Base-by-base conservation (phyloP, 1,140 invertebrate genomes). In the Drosophila parabipectinata region DNA sequence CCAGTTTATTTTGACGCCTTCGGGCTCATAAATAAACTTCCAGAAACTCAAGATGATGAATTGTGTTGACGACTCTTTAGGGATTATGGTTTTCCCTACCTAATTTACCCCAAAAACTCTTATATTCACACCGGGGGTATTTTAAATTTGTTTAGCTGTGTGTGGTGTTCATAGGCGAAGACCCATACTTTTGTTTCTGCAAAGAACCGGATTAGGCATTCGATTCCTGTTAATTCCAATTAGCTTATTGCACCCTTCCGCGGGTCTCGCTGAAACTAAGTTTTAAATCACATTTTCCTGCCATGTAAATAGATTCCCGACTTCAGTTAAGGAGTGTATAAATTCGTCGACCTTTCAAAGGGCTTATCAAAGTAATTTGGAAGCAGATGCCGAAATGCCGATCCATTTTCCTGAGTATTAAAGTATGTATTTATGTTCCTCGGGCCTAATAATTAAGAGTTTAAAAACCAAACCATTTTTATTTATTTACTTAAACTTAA, bases 11-110 rank as follows among this genome's bases (percentile, higher is more conserved):
- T 21, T 8, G 30, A 15, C 34, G 47, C 14, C 26, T 15, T 26
- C 18, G 39, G 28, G 41, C 12, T 52, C 72, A 77, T 81, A 81
- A 81, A 81, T 77, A 81, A 77, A 68, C 44, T 56, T 61, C 52
- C 34, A 55, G 48, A 32, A 21, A 18, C 53, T 75, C 54, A 59
- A 68, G 81, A 85, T 89, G 85, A 89, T 89, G 69, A 90, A 90
- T 85, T 85, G 72, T 54, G 56, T 62, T 72, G 85, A 82, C 75
- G 78, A 82, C 63, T 74, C 78, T 71, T 75, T 64, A 60, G 80
- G 85, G 80, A 90, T 57, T 60, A 50, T 45, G 60, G 44, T 30
- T 64, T 52, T 55, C 50, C 6, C 72, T 60, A 41, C 63, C 30
- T 44, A 37, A 53, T 60, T 41, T 51, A 48, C 48, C 39, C 21